These are phyloP conservation scores for Drosophila yooni DNA, from an alignment of 2,888 invertebrate species.

Conservation along the genomic window DNA sequence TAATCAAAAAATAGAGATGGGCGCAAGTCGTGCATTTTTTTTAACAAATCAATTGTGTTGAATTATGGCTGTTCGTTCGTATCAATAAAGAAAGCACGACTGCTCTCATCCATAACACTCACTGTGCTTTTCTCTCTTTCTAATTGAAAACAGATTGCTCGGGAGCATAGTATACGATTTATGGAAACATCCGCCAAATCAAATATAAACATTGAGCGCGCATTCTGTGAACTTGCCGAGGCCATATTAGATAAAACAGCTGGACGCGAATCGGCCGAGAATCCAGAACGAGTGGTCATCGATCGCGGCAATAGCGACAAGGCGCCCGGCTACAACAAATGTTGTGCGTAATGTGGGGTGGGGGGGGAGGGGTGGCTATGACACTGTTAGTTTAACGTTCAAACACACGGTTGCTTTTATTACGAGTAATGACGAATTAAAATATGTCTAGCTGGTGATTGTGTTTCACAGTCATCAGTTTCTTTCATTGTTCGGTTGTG, in stretches of 20 bases:
- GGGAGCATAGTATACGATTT: slow-evolving; percentile 97
- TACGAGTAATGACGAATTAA: too few relatives aligned
- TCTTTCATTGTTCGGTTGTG: too few relatives aligned
- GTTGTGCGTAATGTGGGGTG: slow-evolving; percentile 84
- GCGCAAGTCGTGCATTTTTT: not conserved
- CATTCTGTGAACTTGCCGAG: slow-evolving; percentile 97
- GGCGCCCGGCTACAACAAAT: slow-evolving; percentile 84
- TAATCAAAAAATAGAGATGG: slow-evolving; percentile 1
- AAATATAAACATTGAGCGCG: slow-evolving; percentile 97
- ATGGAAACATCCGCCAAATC: slow-evolving; percentile 99
- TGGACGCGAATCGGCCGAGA: slow-evolving; percentile 92
- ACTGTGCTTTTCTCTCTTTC: slow-evolving; percentile 33
- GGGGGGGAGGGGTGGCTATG: slow-evolving; percentile 10
- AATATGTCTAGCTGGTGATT: too few relatives aligned
- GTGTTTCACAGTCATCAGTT: too few relatives aligned
- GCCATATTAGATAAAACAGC: slow-evolving; percentile 97
- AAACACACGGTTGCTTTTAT: slow-evolving; percentile 53
- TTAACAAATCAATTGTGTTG: not conserved
- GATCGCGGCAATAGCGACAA: slow-evolving; percentile 87
- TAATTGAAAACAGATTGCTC: slow-evolving; percentile 90
- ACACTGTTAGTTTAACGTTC: slow-evolving; percentile 54
- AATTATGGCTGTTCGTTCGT: not conserved
- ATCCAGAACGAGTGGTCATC: slow-evolving; percentile 89
- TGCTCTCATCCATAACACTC: not conserved
- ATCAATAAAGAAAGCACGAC: not conserved